Percentiles rank a stretch among this genome's conserved stretches.
These are phyloP conservation scores for Harpagus bidentatus DNA, from an alignment of 2,113 vertebrate genomes.

Conservation along the genomic window DNA sequence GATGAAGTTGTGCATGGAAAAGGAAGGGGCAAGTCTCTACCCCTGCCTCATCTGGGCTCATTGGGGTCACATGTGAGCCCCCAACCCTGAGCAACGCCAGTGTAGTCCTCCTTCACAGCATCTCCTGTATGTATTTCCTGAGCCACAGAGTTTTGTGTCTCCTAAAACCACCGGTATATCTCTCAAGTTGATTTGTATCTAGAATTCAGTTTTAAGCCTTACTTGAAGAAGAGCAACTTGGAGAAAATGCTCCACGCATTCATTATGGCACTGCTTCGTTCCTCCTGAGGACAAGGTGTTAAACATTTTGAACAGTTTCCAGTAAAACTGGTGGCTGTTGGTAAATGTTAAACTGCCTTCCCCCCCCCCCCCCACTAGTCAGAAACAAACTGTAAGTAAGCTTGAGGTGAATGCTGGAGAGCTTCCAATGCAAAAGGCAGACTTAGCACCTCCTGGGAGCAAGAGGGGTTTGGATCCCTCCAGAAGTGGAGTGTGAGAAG, in stretches of 20 bases:
- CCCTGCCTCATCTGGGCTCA: not conserved
- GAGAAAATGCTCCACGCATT: not conserved
- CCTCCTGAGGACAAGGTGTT: not conserved
- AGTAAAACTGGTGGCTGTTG: not conserved
- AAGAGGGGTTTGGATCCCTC: not conserved
- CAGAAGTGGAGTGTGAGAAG: not conserved
- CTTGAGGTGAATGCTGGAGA: not conserved
- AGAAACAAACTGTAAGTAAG: not conserved
- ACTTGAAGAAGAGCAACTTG: not conserved
- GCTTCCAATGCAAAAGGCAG: not conserved
- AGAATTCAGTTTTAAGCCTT: not conserved
- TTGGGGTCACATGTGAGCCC: fast-evolving
- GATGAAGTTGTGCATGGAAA: fast-evolving
- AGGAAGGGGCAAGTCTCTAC: not conserved
- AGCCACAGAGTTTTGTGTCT: not conserved
- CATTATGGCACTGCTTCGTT: not conserved
- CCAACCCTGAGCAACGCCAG: not conserved
- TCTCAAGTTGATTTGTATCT: not conserved
- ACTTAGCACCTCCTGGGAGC: not conserved
- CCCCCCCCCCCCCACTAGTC: fast-evolving
- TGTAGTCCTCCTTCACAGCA: not conserved
- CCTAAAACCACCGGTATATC: not conserved
- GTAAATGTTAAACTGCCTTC: not conserved
- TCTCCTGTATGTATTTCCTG: not conserved
- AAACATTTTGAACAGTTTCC: not conserved